Conservation (phyloP, 2,113 vertebrate genomes). For the Shinisaurus crocodilurus region DNA sequence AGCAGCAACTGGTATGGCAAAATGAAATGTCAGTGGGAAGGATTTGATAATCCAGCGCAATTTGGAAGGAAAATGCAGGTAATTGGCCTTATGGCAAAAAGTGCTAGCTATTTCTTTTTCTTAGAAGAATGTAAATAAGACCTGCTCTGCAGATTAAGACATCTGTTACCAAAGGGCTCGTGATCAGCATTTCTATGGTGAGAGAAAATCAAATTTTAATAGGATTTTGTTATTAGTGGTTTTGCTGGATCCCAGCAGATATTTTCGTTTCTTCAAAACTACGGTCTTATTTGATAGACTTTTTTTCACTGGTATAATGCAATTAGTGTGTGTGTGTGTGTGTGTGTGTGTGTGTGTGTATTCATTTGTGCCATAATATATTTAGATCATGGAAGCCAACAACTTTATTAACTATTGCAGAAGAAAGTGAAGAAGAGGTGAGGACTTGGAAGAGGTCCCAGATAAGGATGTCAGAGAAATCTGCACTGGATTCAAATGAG, state of each 20-base stretch:
- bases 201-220: conserved; percentile 75
- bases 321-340: neutral
- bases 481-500: too few species aligned
- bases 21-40: neutral
- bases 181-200: conserved; percentile 67
- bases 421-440: neutral
- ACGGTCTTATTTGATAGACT: neutral
- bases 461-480: too few species aligned
- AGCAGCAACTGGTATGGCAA: neutral
- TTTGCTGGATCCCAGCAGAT: conserved; percentile 58
- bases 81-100: neutral
- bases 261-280: conserved; percentile 59
- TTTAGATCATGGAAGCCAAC: neutral
- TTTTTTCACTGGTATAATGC: rapidly evolving
- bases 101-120: neutral
- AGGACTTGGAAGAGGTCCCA: neutral
- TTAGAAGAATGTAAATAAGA: conserved; percentile 58
- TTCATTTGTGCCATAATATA: neutral
- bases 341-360: too few species aligned
- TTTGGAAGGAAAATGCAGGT: neutral
- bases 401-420: neutral
- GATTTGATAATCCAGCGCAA: neutral
- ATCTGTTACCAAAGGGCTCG: conserved; percentile 61
- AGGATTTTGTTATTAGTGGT: conserved; percentile 73
- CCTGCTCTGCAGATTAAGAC: conserved; percentile 55